Evolutionary conservation across 2,888 invertebrate genomes (phyloP).

Genomic region (Lithophane ornitopus): DNA sequence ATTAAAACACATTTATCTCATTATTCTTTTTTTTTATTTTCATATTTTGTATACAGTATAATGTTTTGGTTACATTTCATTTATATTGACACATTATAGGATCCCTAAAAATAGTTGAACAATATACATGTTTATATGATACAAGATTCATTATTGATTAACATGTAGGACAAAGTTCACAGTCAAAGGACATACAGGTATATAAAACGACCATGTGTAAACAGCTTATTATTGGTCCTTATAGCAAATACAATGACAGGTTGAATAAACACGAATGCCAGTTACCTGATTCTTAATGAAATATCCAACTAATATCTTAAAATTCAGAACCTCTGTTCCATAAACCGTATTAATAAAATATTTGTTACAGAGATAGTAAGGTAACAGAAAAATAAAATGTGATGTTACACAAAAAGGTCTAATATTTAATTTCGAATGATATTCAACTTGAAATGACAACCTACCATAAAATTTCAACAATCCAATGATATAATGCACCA

Average conservation of each 20-base stretch:
- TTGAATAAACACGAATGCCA: slow-evolving; percentile 69
- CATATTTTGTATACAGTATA: slow-evolving; percentile 87
- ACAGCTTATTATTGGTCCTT: slow-evolving; percentile 85
- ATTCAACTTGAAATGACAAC: slow-evolving; percentile 59
- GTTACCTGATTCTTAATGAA: slow-evolving; percentile 66
- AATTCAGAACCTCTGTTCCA: slow-evolving; percentile 66
- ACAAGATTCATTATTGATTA: slow-evolving; percentile 85
- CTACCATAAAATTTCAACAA: slow-evolving; percentile 60
- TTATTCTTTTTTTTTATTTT: slow-evolving; percentile 87
- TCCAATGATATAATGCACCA: slow-evolving; percentile 72
- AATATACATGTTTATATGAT: slow-evolving; percentile 89
- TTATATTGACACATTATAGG: slow-evolving; percentile 88
- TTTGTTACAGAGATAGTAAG: slow-evolving; percentile 46
- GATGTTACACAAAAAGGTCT: slow-evolving; percentile 54
- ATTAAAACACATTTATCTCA: slow-evolving; percentile 72
- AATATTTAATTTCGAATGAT: slow-evolving; percentile 52
- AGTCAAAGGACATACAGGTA: slow-evolving; percentile 79
- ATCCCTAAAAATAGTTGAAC: slow-evolving; percentile 87
- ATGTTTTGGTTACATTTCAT: slow-evolving; percentile 90
- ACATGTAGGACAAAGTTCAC: slow-evolving; percentile 77
- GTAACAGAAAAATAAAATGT: slow-evolving; percentile 59
- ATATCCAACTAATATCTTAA: slow-evolving; percentile 79
- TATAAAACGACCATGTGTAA: slow-evolving; percentile 80
- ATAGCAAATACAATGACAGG: slow-evolving; percentile 75
- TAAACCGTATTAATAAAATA: slow-evolving; percentile 57